Evolutionary conservation across 1,140 invertebrate species (phyloP).

Genomic region (Drosophila nikananu): DNA sequence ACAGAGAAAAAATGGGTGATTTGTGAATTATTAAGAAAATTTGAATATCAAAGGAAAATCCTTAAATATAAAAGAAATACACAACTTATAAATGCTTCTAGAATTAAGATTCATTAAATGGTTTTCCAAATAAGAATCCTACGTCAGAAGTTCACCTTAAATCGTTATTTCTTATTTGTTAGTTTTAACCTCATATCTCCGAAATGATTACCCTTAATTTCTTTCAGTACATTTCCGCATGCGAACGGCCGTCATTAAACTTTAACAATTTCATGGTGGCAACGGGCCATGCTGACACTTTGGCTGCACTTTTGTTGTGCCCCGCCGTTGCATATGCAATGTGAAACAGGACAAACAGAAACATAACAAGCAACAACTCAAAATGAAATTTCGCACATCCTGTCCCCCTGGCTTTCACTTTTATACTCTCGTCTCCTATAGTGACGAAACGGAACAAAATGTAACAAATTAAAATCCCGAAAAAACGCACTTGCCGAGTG

Average conservation of each 20-base stretch:
- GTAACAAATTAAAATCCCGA: conserved; percentile 71
- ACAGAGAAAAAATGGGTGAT: neutral
- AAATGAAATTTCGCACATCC: conserved; percentile 65
- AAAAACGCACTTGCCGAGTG: conserved; percentile 36
- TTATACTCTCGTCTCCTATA: conserved; percentile 13
- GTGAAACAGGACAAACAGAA: conserved; percentile 44
- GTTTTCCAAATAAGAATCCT: too few species aligned
- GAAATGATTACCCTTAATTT: neutral
- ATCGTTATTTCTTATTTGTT: too few species aligned
- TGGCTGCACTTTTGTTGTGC: conserved; percentile 44
- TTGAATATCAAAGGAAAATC: too few species aligned
- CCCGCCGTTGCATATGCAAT: conserved; percentile 40
- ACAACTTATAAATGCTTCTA: too few species aligned
- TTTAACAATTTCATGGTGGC: conserved; percentile 74
- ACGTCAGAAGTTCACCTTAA: neutral
- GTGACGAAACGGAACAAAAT: conserved; percentile 33
- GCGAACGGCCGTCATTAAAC: conserved; percentile 68
- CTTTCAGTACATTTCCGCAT: conserved; percentile 9
- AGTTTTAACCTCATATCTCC: neutral
- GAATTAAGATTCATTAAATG: neutral
- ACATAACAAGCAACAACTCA: conserved; percentile 59
- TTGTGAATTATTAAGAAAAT: too few species aligned
- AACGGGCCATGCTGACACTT: conserved; percentile 67
- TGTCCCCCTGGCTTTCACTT: conserved; percentile 62
- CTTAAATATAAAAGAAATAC: too few species aligned